Evolutionary conservation across 1,140 invertebrate species (phyloP), one percentile per base, ranked within the genome.

Genomic region (Cotesia vestalis): DNA sequence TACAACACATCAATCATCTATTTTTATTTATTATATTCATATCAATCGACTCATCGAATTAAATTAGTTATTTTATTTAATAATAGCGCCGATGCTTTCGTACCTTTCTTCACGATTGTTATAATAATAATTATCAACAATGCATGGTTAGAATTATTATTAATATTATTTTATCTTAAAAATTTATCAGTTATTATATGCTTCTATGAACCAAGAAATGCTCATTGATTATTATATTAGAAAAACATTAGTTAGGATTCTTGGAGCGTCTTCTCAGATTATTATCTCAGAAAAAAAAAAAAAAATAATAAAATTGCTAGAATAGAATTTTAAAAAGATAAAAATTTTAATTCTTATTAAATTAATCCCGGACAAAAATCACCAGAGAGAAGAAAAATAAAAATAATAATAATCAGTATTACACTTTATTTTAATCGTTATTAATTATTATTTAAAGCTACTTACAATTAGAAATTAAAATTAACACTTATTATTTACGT

Each of bases 221-320:
- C 61, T 63, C 34, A n/a, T 14, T 40, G 20, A 40, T 66, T 17
- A 14, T 14, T 46, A 38, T 8, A n/a, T 12, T n/a, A 40, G 46
- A 51, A 27, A 38, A 12, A 36, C 3, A 36, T 62, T 62, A 62
- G 60, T 17, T 36, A 62, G 60, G 60, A 14, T 40, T 36, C 27
- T 62, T 62, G 34, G 60, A 62, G 35, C 60, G 60, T 62, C 60
- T 62, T 62, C 60, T 12, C 60, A 36, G 60, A 62, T 62, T 62
- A 27, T n/a, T 36, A 62, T 62, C 14, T 62, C 2, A 8, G 11
- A 9, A 46, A 46, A 46, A 46, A 40, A 11, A 46, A 46, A 0
- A 11, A 46, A 9, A 11, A 8, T 0, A 6, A 46, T 6, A 46
- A 46, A 46, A 6, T 46, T 46, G 40, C 40, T n/a, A 55, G 12